Evolutionary conservation across 2,797 vertebrate genomes (phyloP).

Genomic region (Catostomus latipinnis): DNA sequence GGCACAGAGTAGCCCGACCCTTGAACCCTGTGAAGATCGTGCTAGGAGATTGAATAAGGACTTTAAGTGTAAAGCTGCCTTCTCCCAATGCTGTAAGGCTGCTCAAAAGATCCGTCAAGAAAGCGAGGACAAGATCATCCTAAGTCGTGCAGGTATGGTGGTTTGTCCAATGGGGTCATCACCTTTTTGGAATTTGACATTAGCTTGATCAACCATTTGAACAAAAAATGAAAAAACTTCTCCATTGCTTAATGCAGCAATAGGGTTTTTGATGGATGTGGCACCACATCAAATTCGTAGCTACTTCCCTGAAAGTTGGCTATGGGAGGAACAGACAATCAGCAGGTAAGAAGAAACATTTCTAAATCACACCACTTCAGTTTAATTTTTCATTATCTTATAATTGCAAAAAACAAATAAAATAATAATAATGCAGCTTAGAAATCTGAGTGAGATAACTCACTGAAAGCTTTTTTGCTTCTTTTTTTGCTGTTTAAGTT

Average conservation of each 20-base stretch:
- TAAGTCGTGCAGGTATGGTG: constrained; percentile 52
- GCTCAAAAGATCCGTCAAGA: neutral
- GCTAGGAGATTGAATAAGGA: constrained; percentile 16
- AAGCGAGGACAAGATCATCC: neutral
- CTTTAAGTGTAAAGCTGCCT: constrained; percentile 37
- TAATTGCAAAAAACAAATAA: neutral
- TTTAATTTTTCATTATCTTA: neutral
- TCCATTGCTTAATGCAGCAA: constrained; percentile 61
- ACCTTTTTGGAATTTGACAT: neutral
- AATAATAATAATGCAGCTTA: neutral
- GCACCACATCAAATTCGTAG: constrained; percentile 82
- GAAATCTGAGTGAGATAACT: neutral
- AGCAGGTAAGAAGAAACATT: constrained; percentile 64
- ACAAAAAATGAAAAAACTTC: neutral
- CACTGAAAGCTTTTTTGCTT: neutral
- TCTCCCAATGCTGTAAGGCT: constrained; percentile 17
- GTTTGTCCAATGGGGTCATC: neutral
- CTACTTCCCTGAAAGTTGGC: constrained; percentile 94
- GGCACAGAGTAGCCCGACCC: constrained; percentile 55
- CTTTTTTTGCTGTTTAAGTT: constrained; percentile 52
- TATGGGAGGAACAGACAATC: constrained; percentile 88
- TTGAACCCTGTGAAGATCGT: constrained; percentile 69
- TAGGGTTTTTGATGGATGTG: constrained; percentile 69
- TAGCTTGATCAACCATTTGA: neutral
- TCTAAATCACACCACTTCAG: neutral